Evolutionary conservation across 2,888 invertebrate genomes (phyloP).

Genomic region (Ophraella communa): DNA sequence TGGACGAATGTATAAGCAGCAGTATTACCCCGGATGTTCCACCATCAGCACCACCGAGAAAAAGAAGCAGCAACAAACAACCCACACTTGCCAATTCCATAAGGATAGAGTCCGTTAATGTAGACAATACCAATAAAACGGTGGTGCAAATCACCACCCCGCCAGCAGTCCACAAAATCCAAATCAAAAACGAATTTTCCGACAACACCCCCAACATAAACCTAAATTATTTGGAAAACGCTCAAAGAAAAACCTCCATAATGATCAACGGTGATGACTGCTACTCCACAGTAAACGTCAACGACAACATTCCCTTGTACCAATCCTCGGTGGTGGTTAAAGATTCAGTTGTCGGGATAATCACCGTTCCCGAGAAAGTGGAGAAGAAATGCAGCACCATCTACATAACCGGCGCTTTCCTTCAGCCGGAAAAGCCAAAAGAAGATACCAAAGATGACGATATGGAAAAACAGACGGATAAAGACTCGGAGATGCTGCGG

Average conservation of each 20-base stretch:
- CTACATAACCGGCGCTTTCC: slow-evolving; percentile 57
- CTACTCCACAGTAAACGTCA: slow-evolving; percentile 78
- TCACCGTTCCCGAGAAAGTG: slow-evolving; percentile 34
- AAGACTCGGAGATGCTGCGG: slow-evolving; percentile 58
- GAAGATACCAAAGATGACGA: slow-evolving; percentile 25
- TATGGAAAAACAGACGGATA: neutral
- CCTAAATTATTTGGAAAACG: slow-evolving; percentile 52
- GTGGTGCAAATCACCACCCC: slow-evolving; percentile 60
- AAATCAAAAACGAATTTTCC: slow-evolving; percentile 62
- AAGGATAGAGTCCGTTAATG: slow-evolving; percentile 37
- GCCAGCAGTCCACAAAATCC: slow-evolving; percentile 62
- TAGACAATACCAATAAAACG: slow-evolving; percentile 54
- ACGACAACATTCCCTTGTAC: slow-evolving; percentile 72
- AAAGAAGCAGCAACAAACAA: slow-evolving; percentile 56
- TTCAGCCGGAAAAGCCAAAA: slow-evolving; percentile 22
- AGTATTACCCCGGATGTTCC: slow-evolving; percentile 37
- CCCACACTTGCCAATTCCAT: slow-evolving; percentile 42
- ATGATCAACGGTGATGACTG: slow-evolving; percentile 77
- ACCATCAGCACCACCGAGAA: slow-evolving; percentile 57
- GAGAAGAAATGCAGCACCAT: slow-evolving; percentile 55
- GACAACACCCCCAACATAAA: slow-evolving; percentile 46
- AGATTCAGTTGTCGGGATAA: slow-evolving; percentile 57
- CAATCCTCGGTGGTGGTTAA: slow-evolving; percentile 77
- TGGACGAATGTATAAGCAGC: slow-evolving; percentile 28
- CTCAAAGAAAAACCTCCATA: slow-evolving; percentile 69